Evolutionary conservation across 2,888 invertebrate genomes (phyloP), one percentile per base, ranked within the genome.

Genomic region (Hirtodrosophila histrioides): DNA sequence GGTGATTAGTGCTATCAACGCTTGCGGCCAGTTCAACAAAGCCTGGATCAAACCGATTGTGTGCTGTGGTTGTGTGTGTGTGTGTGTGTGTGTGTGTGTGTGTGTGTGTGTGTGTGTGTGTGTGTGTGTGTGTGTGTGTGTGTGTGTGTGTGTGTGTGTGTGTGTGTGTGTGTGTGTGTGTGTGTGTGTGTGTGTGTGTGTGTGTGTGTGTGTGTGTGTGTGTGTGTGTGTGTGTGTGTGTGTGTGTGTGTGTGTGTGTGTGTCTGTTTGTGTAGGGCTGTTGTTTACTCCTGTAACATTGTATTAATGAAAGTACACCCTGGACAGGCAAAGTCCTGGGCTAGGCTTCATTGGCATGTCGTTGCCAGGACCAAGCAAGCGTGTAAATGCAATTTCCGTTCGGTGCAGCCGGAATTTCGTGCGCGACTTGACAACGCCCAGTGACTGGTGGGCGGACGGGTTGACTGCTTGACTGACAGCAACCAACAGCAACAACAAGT

Each of bases 341-440:
- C 62, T 48, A 41, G 44, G 39, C 62, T 51, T 56, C 27, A 27
- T 48, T 43, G 44, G 39, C 62, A 54, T 56, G 54, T 23, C 44
- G 49, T 44, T 64, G 65, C 53, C 37, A 41, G 51, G 17, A 10
- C 31, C 61, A 72, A 60, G 86, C 74, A 58, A 69, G 70, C 66
- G 87, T 75, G 75, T 77, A 82, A 82, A 86, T 82, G 82, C 75
- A 82, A 82, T 82, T 82, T 82, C 82, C 87, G 82, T 69, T 57
- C 60, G 78, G 24, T 78, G 85, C 82, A 84, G 62, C 75, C 78
- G 75, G 87, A 86, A 84, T 86, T 84, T 72, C 58, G 49, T 78
- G 65, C 68, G 56, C 49, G 50, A 50, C 50, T 45, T 37, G 61
- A 44, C 69, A 60, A 24, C 24, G 49, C 49, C 46, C 39, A 55